These are phyloP conservation scores for Wiebesia pumilae DNA, from an alignment of 1,140 invertebrate species.

Conservation along the genomic window DNA sequence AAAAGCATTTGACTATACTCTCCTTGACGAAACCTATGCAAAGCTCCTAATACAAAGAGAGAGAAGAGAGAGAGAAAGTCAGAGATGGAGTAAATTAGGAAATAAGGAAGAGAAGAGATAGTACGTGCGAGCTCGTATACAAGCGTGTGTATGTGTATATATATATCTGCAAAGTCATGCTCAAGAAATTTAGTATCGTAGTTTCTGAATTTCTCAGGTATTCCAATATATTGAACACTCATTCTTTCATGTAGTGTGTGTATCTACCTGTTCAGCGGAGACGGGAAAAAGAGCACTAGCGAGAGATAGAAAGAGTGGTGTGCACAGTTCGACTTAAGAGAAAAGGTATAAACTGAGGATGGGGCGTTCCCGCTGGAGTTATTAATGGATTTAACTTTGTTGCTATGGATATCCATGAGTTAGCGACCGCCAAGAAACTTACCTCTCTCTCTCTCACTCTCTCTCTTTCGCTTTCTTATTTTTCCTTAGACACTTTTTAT, in stretches of 20 bases:
- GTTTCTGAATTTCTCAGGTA: constrained; percentile 74
- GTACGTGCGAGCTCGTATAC: neutral
- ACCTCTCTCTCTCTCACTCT: constrained; percentile 53
- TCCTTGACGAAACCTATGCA: neutral
- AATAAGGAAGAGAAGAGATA: neutral
- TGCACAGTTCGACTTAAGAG: constrained; percentile 71
- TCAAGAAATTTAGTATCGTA: constrained; percentile 57
- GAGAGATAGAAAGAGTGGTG: constrained; percentile 18
- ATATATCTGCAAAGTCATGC: constrained; percentile 67
- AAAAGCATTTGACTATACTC: neutral
- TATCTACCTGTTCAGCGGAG: constrained; percentile 70
- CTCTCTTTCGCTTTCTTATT: constrained; percentile 46
- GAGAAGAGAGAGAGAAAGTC: neutral
- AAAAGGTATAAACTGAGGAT: constrained; percentile 74
- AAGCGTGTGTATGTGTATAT: constrained; percentile 56
- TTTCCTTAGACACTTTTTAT: constrained; percentile 51
- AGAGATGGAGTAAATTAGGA: neutral
- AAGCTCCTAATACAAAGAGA: neutral
- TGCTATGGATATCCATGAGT: constrained; percentile 77
- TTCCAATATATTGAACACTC: constrained; percentile 72
- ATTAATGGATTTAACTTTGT: constrained; percentile 76
- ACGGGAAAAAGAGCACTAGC: neutral
- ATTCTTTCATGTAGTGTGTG: constrained; percentile 54
- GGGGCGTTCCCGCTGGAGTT: constrained; percentile 74
- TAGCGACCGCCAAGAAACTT: constrained; percentile 61